Base-by-base conservation (phyloP, 2,797 vertebrate genomes). In the Ambastaia sidthimunki region DNA sequence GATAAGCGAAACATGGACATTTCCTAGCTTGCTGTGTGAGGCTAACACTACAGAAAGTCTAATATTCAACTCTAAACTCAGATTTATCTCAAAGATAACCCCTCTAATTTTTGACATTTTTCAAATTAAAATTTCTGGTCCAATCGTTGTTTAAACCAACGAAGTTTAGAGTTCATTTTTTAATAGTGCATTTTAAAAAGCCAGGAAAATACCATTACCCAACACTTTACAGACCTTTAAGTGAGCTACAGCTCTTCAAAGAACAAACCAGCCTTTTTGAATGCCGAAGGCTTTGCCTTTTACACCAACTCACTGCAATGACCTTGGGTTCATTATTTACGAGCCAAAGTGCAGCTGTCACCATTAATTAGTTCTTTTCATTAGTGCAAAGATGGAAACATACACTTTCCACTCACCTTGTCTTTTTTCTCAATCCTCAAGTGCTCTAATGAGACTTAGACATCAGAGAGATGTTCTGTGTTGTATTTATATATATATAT, bases 311-410 rank as follows among this genome's bases (percentile, higher is more conserved):
- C 60, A 28, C 50, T 11, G 47, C 59, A 15, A 72, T 82, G 68
- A 84, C 80, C 83, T 84, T 84, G 80, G 52, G 41, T 80, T 19
- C 11, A 52, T 72, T 84, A 82, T 84, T 84, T 84, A 84, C 63
- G 78, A 76, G 72, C 69, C 73, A 55, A 76, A 79, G 80, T 60
- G 80, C 60, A 74, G 68, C 80, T 76, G 80, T 82, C 80, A 82
- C 63, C 68, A 72, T 82, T 84, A 82, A 84, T 84, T 84, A 82
- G 71, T 71, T 31, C 18, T 19, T 55, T 76, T 84, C 76, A 84
- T 84, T 84, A 84, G 48, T 16, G 44, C 28, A 72, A 41, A 55
- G 76, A 76, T 76, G 72, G 76, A 84, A 75, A 74, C 48, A 11
- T 52, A 54, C 67, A 50, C 69, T 52, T 72, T 66, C 57, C 48